Base-by-base conservation (phyloP, 1,140 invertebrate genomes). In the Amphibalanus amphitrite region DNA sequence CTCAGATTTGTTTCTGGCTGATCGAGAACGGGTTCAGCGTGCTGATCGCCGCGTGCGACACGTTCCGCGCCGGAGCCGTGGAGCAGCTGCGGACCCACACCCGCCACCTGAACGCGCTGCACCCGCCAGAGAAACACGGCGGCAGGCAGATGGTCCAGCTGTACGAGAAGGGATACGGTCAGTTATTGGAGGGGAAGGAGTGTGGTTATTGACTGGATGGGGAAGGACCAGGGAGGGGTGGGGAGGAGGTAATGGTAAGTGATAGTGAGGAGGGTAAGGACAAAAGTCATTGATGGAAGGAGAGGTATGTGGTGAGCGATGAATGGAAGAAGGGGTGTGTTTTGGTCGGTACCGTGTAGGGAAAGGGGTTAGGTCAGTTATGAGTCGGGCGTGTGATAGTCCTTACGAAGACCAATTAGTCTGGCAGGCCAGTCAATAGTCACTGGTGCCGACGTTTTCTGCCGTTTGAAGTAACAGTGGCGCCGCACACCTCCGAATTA, bases 21-120 rank as follows among this genome's bases (percentile, higher is more conserved):
- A 95, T 98, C 75, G 96, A 99, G 82, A 99, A 99, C 81, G 90
- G 93, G 76, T 88, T 97, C 76, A 87, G 90, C 67, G 97, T 99
- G 25, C 80, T 99, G 75, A 98, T 99, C 73, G 97, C 97, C 25
- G 97, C 97, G 59, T 99, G 97, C 80, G 97, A 99, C 83, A 99
- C 97, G 67, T 99, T 99, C 83, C 86, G 97, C 76, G 96, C 97
- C 33, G 97, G 97, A 67, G 97, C 97, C 71, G 97, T 99, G 3
- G 97, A 99, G 81, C 97, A 99, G 80, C 82, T 99, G 69, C 85
- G 95, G 28, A 99, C 97, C 3, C 97, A 99, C 80, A 90, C 89
- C 75, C 85, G 91, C 28, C 92, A 97, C 78, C 83, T 99, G 74
- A 97, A 97, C 81, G 92, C 93, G 15, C 82, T 99, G 71, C 95